Percentiles rank a stretch among this genome's conserved stretches.
Evolutionary conservation across 2,113 vertebrate genomes (phyloP).

Genomic region (Tachysurus vachellii): DNA sequence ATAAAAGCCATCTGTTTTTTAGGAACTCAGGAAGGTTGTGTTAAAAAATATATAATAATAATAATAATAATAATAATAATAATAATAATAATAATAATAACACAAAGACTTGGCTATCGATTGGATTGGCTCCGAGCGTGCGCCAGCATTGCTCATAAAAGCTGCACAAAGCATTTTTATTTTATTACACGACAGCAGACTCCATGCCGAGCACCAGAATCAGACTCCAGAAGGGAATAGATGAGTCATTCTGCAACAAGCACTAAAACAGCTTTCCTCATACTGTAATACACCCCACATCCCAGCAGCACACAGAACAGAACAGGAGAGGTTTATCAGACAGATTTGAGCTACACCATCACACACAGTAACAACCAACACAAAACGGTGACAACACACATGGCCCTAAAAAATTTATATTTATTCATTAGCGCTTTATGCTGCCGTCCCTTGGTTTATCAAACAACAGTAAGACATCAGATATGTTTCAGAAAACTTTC

Average conservation of each 20-base stretch:
- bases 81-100: too few species aligned
- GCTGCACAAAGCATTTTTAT: slow-evolving; percentile 23
- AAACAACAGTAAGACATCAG: not conserved
- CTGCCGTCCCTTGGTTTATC: not conserved
- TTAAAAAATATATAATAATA: not conserved
- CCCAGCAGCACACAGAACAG: not conserved
- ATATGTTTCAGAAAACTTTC: not conserved
- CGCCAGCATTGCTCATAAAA: slow-evolving; percentile 25
- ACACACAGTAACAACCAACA: not conserved
- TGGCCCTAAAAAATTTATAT: not conserved
- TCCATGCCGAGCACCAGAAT: slow-evolving; percentile 18
- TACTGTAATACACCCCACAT: not conserved
- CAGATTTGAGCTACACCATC: not conserved
- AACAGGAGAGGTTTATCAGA: not conserved
- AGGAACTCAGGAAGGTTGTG: slow-evolving; percentile 18
- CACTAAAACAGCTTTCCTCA: slow-evolving; percentile 24
- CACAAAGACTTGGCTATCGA: slow-evolving; percentile 16
- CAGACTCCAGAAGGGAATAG: slow-evolving; percentile 39
- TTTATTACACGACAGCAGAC: slow-evolving; percentile 38
- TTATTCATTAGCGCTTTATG: not conserved
- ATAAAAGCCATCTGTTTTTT: slow-evolving; percentile 33
- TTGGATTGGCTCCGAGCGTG: not conserved
- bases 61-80: too few species aligned
- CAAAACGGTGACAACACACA: not conserved
- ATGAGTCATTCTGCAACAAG: slow-evolving; percentile 43